Evolutionary conservation across 2,797 vertebrate genomes (phyloP).

Genomic region (Falco concolor): DNA sequence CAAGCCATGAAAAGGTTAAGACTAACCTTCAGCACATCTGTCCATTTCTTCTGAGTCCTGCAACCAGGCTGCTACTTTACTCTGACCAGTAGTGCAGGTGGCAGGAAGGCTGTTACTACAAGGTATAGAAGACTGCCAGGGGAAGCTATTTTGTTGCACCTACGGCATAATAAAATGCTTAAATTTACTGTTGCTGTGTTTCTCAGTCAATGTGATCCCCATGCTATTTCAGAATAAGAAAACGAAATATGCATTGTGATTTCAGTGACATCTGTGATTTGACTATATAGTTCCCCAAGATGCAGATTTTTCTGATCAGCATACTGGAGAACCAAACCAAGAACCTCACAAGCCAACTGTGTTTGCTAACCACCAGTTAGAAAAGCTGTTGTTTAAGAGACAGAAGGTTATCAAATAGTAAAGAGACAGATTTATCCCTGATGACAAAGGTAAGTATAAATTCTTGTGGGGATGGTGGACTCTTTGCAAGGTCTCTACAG

Average conservation of each 20-base stretch:
- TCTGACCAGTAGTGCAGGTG: slow-evolving; percentile 93
- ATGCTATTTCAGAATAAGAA: background rate
- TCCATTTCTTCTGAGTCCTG: slow-evolving; percentile 99
- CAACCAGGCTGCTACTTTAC: slow-evolving; percentile 95
- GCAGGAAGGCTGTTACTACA: slow-evolving; percentile 88
- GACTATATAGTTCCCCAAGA: background rate
- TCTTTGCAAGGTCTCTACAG: background rate
- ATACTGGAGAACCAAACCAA: background rate
- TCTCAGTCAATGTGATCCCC: background rate
- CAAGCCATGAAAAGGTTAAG: background rate
- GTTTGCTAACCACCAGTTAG: background rate
- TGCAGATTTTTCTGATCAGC: background rate
- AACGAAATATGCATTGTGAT: background rate
- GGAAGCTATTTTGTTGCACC: slow-evolving; percentile 83
- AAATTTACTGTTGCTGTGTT: background rate
- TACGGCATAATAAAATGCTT: slow-evolving; percentile 57
- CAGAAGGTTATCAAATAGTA: background rate
- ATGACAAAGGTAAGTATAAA: background rate
- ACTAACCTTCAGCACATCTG: slow-evolving; percentile 94
- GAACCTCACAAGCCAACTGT: background rate
- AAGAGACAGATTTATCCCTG: background rate
- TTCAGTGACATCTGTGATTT: background rate
- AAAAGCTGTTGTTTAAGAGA: background rate
- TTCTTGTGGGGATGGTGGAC: background rate
- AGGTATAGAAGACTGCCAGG: slow-evolving; percentile 83